Evolutionary conservation across 2,113 vertebrate genomes (phyloP).

Genomic region (Manacus vitellinus): DNA sequence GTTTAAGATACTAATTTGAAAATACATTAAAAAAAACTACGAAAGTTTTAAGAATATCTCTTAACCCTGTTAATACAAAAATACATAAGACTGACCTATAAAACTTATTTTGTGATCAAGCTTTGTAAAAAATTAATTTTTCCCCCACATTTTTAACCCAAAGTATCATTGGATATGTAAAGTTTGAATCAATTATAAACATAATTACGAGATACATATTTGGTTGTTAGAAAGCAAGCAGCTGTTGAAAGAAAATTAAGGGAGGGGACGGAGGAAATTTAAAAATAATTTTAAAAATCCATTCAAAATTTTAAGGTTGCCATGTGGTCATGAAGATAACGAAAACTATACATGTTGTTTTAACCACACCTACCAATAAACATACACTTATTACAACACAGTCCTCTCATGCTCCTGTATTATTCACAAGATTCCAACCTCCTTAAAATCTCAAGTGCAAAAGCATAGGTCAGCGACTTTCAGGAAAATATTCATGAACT

Average conservation of each 20-base stretch:
- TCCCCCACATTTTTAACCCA: background rate
- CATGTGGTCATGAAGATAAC: background rate
- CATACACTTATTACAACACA: background rate
- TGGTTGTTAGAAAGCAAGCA: background rate
- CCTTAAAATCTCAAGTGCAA: background rate
- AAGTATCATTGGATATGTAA: background rate
- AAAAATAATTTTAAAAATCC: background rate
- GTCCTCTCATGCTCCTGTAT: background rate
- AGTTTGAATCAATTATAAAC: background rate
- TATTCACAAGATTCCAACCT: background rate
- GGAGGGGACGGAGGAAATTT: rapidly evolving
- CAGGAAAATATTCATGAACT: background rate
- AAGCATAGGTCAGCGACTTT: background rate
- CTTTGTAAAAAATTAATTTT: background rate
- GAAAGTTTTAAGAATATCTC: background rate
- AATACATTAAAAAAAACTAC: background rate
- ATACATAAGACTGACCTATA: background rate
- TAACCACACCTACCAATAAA: background rate
- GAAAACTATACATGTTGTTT: background rate
- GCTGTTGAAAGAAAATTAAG: background rate
- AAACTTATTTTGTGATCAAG: background rate
- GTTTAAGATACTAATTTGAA: background rate
- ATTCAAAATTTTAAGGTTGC: background rate
- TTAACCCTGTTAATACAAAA: background rate
- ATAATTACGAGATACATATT: background rate